A percentile compares a stretch with the other conserved stretches of the same genome.
Conservation (phyloP, 2,797 vertebrate genomes). For the Nyctalus aviator region DNA sequence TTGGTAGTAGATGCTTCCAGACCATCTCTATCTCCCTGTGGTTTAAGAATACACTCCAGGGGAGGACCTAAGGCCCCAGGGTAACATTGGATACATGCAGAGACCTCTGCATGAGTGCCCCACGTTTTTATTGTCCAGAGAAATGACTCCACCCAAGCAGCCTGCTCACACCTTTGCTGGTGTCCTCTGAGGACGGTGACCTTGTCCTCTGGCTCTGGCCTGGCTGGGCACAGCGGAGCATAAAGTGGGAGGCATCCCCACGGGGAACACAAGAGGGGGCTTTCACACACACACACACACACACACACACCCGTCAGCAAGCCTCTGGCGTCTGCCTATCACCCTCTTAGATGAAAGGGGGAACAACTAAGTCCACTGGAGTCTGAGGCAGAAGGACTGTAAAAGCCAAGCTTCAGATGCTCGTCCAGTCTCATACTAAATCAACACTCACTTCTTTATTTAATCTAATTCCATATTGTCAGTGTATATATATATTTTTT, state of each 20-base stretch:
- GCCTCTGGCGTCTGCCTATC: neutral
- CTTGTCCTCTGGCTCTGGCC: rapidly evolving
- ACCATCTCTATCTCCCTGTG: neutral
- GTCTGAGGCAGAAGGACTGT: neutral
- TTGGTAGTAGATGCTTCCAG: neutral
- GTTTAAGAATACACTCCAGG: neutral
- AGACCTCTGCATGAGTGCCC: neutral
- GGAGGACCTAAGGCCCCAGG: neutral
- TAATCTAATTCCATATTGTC: neutral
- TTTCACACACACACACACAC: too few relatives aligned
- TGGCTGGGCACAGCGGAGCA: rapidly evolving
- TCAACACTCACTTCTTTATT: neutral
- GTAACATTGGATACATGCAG: rapidly evolving
- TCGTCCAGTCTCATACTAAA: neutral
- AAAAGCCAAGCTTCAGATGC: neutral
- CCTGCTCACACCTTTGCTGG: neutral
- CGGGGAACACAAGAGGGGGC: neutral
- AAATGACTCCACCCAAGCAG: rapidly evolving
- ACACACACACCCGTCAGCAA: neutral
- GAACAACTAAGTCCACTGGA: neutral
- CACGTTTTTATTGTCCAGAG: neutral
- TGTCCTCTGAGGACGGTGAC: rapidly evolving
- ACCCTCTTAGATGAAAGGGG: neutral
- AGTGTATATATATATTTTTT: neutral
- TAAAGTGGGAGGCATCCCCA: neutral